Evolutionary conservation across 2,888 invertebrate species (phyloP).

Genomic region (Aporophyla lueneburgensis): DNA sequence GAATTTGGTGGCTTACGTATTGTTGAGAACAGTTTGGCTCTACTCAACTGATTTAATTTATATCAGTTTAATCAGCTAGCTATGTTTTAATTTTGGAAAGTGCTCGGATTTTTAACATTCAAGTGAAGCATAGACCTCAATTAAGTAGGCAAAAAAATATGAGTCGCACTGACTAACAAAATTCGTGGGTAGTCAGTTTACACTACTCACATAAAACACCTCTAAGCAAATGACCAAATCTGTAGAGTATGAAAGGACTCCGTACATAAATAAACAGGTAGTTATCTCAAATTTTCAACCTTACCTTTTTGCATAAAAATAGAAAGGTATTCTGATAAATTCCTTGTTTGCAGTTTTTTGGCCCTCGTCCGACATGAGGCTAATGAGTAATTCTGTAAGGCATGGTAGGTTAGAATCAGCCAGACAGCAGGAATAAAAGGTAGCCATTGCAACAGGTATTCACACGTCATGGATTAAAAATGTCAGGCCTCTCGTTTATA

Average conservation of each 20-base stretch:
- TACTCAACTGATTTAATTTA: constrained; percentile 14
- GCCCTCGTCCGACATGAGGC: not conserved
- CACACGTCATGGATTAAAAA: constrained; percentile 46
- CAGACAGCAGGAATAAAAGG: constrained; percentile 19
- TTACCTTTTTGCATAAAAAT: not conserved
- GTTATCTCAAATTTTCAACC: not conserved
- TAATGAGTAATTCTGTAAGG: constrained; percentile 15
- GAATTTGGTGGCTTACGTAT: constrained; percentile 75
- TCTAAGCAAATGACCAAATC: not conserved
- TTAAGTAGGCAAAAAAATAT: not conserved
- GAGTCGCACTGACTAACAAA: not conserved
- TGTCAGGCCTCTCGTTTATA: constrained; percentile 40
- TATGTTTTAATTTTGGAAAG: not conserved
- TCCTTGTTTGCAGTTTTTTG: constrained; percentile 5
- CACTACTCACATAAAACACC: not conserved
- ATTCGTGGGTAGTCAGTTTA: not conserved
- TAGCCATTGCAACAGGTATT: constrained; percentile 36
- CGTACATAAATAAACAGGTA: not conserved
- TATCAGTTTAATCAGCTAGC: not conserved
- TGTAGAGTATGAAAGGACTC: not conserved
- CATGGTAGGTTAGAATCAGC: constrained; percentile 11
- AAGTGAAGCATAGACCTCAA: no score
- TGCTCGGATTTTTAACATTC: not conserved
- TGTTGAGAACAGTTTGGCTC: constrained; percentile 18
- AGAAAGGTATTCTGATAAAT: not conserved